A percentile compares a stretch with the other conserved stretches of the same genome.
Conservation (phyloP, 2,113 vertebrate genomes). For the Nesogale talazaci region DNA sequence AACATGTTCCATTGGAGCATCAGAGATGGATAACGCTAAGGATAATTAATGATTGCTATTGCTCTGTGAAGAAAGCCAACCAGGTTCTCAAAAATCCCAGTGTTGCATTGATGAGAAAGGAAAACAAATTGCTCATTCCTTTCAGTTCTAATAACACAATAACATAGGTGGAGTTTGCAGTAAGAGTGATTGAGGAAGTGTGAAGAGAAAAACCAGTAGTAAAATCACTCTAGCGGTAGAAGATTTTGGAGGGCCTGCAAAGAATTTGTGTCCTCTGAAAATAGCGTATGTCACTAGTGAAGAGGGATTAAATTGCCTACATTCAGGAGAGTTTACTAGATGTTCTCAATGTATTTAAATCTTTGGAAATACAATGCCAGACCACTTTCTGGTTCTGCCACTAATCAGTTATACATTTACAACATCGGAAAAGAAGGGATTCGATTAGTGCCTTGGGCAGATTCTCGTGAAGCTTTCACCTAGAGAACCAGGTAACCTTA, state of each 20-base stretch:
- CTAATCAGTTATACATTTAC: neutral
- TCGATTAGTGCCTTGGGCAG: neutral
- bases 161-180: neutral
- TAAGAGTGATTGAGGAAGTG: constrained; percentile 1
- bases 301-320: too few relatives aligned
- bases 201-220: neutral
- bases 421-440: neutral
- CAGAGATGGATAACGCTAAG: neutral
- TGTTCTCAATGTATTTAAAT: neutral
- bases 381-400: neutral
- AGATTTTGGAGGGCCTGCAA: neutral
- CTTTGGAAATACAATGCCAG: constrained; percentile 3
- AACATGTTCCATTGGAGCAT: neutral
- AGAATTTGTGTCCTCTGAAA: constrained; percentile 23
- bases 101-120: neutral
- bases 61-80: neutral
- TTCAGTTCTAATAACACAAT: neutral
- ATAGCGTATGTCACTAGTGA: neutral
- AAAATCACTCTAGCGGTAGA: neutral
- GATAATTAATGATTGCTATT: constrained; percentile 45
- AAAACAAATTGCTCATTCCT: neutral
- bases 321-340: neutral
- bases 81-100: constrained; percentile 44
- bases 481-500: neutral
- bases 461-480: neutral